phyloP scores from a whole-genome alignment of 35 echinoderm and acorn worm genomes.

The Stichopus chloronotus region DNA sequence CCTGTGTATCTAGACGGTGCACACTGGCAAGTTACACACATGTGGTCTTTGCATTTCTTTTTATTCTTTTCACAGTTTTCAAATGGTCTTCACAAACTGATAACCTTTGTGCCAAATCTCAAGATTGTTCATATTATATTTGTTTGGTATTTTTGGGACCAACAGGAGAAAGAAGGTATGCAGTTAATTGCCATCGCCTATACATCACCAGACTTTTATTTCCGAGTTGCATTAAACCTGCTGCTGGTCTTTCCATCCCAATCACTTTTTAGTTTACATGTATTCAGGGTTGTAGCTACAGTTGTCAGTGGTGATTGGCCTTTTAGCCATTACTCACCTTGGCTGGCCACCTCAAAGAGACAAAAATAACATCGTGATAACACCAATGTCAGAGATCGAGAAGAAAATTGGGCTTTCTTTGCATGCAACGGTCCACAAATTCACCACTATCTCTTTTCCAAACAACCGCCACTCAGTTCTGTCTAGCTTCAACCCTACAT shows the following conservation, averaged over 20 bases:
- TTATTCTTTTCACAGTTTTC: constrained; percentile 23
- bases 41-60: not conserved
- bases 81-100: constrained; percentile 50
- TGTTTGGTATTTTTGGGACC: constrained; percentile 55
- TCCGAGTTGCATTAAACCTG: not conserved
- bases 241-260: not conserved
- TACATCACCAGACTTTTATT: not conserved
- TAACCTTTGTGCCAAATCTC: constrained; percentile 44
- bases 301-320: not conserved
- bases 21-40: too few species aligned
- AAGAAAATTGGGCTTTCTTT: too few species aligned
- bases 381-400: too few species aligned
- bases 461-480: too few species aligned
- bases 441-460: too few species aligned
- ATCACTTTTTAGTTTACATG: not conserved
- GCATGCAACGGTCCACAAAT: too few species aligned
- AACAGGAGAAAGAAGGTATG: constrained; percentile 45
- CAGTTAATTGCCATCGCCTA: not conserved
- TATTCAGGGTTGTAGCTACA: not conserved
- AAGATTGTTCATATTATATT: constrained; percentile 52
- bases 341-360: too few species aligned
- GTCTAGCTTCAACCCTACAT: too few species aligned
- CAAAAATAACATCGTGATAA: too few species aligned
- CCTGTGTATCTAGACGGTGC: too few species aligned
- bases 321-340: too few species aligned